A percentile compares a stretch with the other conserved stretches of the same genome.
Conservation (phyloP, 2,888 invertebrate genomes). For the Sesia bembeciformis region DNA sequence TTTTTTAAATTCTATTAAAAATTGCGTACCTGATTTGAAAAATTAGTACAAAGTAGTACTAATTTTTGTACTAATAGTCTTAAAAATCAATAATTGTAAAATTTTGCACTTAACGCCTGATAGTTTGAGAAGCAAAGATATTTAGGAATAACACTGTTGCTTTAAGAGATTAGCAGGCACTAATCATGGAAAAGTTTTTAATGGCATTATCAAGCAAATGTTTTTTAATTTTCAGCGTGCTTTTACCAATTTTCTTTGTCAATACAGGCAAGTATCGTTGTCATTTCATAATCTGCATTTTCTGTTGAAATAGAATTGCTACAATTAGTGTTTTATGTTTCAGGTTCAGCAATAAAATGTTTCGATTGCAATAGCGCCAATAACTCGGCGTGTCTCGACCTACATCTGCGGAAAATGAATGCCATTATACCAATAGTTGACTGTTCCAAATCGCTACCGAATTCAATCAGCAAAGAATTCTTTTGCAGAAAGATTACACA, state of each 20-base stretch:
- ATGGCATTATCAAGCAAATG: not conserved
- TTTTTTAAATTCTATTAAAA: conserved; percentile 1
- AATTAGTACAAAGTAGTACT: too few relatives aligned
- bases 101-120: too few relatives aligned
- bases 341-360: conserved; percentile 75
- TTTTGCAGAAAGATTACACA: conserved; percentile 82
- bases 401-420: conserved; percentile 72
- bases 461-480: conserved; percentile 42
- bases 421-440: conserved; percentile 48
- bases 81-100: too few relatives aligned
- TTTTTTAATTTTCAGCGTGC: conserved; percentile 18
- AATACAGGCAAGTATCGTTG: conserved; percentile 27
- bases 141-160: too few relatives aligned
- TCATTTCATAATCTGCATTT: conserved; percentile 6
- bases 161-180: too few relatives aligned
- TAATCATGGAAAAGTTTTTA: not conserved
- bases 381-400: conserved; percentile 75
- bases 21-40: too few relatives aligned
- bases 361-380: conserved; percentile 82
- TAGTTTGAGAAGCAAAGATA: too few relatives aligned
- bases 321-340: conserved; percentile 9
- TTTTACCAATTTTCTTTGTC: conserved; percentile 25
- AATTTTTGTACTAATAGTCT: too few relatives aligned
- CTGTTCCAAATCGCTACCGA: conserved; percentile 33
- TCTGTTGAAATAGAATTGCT: not conserved